These are phyloP conservation scores for Hiodon tergisus DNA, from an alignment of 2,113 vertebrate genomes.

Conservation along the genomic window DNA sequence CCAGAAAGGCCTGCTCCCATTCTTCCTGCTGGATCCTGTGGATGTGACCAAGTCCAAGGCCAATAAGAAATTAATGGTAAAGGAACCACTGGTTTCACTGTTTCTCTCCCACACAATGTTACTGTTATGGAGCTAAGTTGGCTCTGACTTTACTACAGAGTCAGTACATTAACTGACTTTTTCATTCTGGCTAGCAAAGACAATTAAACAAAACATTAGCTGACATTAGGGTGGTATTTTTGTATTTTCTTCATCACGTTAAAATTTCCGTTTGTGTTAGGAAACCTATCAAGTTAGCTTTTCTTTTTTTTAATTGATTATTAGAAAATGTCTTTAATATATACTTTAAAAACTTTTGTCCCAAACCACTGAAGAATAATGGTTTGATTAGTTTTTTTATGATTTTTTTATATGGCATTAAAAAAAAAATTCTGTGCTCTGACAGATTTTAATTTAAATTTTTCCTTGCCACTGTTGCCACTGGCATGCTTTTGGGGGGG, in stretches of 20 bases:
- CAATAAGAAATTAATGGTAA: constrained; percentile 56
- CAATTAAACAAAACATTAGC: too few species aligned
- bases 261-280: too few species aligned
- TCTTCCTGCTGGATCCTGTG: constrained; percentile 61
- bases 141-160: too few species aligned
- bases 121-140: too few species aligned
- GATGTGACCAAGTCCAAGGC: constrained; percentile 51
- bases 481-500: too few species aligned
- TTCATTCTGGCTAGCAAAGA: not conserved
- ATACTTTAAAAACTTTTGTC: not conserved
- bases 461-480: too few species aligned
- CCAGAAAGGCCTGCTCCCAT: constrained; percentile 71
- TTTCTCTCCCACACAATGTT: not conserved
- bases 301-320: not conserved
- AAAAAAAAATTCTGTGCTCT: not conserved
- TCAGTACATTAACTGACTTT: not conserved
- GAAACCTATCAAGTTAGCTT: not conserved
- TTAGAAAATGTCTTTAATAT: too few species aligned
- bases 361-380: not conserved
- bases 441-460: not conserved
- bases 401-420: not conserved
- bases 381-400: not conserved
- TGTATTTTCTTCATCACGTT: too few species aligned
- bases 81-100: constrained; percentile 24
- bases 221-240: not conserved